phyloP scores from a whole-genome alignment of 2,113 vertebrate species.

The Onychostoma macrolepis region DNA sequence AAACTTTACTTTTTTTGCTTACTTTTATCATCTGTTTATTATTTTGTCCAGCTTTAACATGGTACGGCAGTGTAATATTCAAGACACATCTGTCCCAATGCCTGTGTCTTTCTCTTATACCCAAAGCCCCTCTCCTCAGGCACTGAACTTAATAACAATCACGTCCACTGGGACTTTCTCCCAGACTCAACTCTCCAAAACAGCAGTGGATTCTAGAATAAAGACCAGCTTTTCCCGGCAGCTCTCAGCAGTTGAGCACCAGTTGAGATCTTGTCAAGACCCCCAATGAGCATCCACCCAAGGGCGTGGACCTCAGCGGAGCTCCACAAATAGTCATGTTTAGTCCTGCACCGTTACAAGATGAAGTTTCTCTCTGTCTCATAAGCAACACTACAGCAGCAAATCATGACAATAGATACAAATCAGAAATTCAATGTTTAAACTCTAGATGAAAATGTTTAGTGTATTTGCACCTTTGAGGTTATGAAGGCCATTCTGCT shows the following conservation, averaged over 20 bases:
- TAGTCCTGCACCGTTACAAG: background rate
- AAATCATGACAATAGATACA: background rate
- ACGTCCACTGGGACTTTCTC: slow-evolving; percentile 16
- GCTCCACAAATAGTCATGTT: slow-evolving; percentile 38
- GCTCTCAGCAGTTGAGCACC: slow-evolving; percentile 25
- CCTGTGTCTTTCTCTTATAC: background rate
- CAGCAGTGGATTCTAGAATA: slow-evolving; percentile 40
- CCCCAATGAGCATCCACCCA: slow-evolving; percentile 32
- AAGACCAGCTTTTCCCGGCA: slow-evolving; percentile 36
- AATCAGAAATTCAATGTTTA: background rate
- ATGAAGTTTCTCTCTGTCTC: slow-evolving; percentile 12
- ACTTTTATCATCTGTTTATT: background rate
- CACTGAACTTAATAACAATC: slow-evolving; percentile 27
- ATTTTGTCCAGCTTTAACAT: background rate
- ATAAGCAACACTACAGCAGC: background rate
- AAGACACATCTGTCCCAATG: background rate
- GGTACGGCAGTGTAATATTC: background rate
- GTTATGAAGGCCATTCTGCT: slow-evolving; percentile 1
- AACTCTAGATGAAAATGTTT: background rate
- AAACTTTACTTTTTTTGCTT: background rate
- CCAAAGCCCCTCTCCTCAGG: background rate
- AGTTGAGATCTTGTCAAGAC: slow-evolving; percentile 31
- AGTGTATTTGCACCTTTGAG: background rate
- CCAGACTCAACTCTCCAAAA: slow-evolving; percentile 6
- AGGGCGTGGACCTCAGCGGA: background rate